These are phyloP conservation scores for Pseudomyrmex flavicornis DNA, from an alignment of 1,140 invertebrate genomes.

Conservation along the genomic window DNA sequence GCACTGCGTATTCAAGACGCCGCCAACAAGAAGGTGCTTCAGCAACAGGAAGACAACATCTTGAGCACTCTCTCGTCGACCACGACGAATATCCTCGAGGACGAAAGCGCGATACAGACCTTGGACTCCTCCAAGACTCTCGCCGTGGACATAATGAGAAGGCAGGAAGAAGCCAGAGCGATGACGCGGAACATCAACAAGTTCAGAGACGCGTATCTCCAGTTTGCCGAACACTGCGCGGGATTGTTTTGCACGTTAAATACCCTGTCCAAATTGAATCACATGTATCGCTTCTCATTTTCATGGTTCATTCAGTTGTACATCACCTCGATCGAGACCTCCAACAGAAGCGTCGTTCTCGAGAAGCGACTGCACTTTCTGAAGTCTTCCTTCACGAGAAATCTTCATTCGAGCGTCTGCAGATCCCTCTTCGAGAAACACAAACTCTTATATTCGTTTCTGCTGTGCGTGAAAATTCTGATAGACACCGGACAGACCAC, in stretches of 20 bases:
- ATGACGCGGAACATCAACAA: conserved; percentile 84
- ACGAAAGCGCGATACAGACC: conserved; percentile 89
- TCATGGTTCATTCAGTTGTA: conserved; percentile 90
- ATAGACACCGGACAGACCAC: conserved; percentile 85
- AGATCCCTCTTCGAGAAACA: conserved; percentile 90
- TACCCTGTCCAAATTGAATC: conserved; percentile 88
- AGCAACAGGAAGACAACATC: conserved; percentile 90
- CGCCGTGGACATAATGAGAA: conserved; percentile 86
- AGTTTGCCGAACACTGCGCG: conserved; percentile 88
- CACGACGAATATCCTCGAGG: conserved; percentile 90
- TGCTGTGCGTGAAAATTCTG: conserved; percentile 86
- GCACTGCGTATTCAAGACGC: conserved; percentile 87
- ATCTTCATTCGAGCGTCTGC: conserved; percentile 88
- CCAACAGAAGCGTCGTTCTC: conserved; percentile 86
- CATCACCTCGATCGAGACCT: conserved; percentile 88
- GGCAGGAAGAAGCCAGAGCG: conserved; percentile 85
- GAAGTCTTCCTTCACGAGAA: conserved; percentile 87
- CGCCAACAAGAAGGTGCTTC: conserved; percentile 87
- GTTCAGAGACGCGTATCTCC: conserved; percentile 87
- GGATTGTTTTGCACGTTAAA: conserved; percentile 89
- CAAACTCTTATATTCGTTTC: conserved; percentile 89
- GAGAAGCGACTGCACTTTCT: conserved; percentile 86
- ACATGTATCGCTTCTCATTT: conserved; percentile 91
- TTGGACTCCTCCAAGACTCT: conserved; percentile 89
- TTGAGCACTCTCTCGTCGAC: conserved; percentile 88